Evolutionary conservation across 1,140 invertebrate genomes (phyloP), one percentile per base, ranked within the genome.

Genomic region (Drosophila seguyi): DNA sequence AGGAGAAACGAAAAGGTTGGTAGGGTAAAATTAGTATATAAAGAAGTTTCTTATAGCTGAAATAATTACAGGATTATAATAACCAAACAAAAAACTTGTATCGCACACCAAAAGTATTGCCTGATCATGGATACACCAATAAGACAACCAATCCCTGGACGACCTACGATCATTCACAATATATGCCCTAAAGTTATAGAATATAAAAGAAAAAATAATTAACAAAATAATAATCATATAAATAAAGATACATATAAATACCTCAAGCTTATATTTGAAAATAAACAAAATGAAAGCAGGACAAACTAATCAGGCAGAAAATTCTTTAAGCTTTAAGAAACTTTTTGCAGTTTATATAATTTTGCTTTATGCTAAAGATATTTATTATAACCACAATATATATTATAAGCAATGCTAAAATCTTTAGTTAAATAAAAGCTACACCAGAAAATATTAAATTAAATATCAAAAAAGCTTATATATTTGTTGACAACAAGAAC

Each of bases 1-100:
- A 69, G 84, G 0, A 79, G 58, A 41, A 71, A 57, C 11, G 91
- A 86, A 34, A 92, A 81, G 71, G 91, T 90, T 27, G 1, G 38
- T 31, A 5, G 25, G 25, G n/a, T 27, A 1, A 20, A 13, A 27
- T 20, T 42, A 18, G 0, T 3, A 22, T 18, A 0, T 1, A 58
- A 31, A 0, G 4, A 6, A 47, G 36, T 41, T 56, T 4, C 25
- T 65, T 7, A 42, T 18, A 20, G 55, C 11, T 31, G 36, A 18
- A 14, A 22, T 11, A 25, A 0, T 71, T 52, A 0, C 36, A 92
- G 91, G 77, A 88, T 29, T 92, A 75, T 47, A 50, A 63, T 3
- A 83, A 62, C 45, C 79, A 83, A 39, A 63, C 91, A 5, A 92
- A 78, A 52, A 67, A 67, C 16, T 48, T 86, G 13, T 92, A 88